Conservation (phyloP, 2,113 vertebrate species). For the Oxyura jamaicensis region DNA sequence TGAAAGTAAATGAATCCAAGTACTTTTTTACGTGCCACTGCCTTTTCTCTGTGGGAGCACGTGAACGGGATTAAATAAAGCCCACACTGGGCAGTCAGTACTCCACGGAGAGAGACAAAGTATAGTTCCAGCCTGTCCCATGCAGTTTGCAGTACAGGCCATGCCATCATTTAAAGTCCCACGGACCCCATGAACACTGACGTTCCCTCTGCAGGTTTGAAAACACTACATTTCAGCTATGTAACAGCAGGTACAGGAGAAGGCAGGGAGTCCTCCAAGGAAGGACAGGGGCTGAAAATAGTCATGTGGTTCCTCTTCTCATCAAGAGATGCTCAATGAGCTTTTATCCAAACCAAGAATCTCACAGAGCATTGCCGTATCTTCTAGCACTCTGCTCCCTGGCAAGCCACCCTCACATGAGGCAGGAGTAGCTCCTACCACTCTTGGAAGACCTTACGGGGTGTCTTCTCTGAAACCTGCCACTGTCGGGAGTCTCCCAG, state of each 20-base stretch:
- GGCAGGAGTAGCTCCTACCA: not conserved
- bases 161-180: not conserved
- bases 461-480: not conserved
- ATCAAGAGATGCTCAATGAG: not conserved
- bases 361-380: not conserved
- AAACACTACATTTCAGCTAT: not conserved
- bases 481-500: not conserved
- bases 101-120: not conserved
- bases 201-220: not conserved
- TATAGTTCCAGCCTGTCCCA: not conserved
- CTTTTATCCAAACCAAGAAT: not conserved
- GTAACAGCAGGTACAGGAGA: not conserved
- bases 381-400: not conserved
- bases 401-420: not conserved
- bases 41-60: not conserved
- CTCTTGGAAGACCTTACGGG: not conserved
- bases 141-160: not conserved
- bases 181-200: no score
- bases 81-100: not conserved
- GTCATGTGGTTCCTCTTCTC: not conserved
- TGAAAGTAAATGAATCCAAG: conserved; percentile 15
- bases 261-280: not conserved
- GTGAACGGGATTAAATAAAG: not conserved
- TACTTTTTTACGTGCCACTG: conserved; percentile 1
- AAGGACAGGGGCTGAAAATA: not conserved